These are phyloP conservation scores for Heliocidaris tuberculata DNA, from an alignment of 35 echinoderm and acorn worm genomes.

Conservation along the genomic window DNA sequence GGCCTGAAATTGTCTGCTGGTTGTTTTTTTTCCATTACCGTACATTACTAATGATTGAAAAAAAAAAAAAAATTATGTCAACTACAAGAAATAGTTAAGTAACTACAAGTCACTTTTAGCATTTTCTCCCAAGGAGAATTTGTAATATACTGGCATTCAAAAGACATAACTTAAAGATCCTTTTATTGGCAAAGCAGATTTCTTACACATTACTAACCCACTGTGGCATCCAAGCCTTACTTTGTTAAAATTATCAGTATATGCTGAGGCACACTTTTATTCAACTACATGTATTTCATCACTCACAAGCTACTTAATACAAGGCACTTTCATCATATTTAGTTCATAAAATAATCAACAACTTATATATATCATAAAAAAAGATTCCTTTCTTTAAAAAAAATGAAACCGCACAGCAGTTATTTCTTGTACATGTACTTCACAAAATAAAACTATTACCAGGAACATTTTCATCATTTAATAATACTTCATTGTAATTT, in stretches of 20 bases:
- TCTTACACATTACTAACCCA: too few relatives aligned
- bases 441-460: neutral
- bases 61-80: too few relatives aligned
- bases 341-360: neutral
- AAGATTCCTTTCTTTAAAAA: neutral
- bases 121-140: too few relatives aligned
- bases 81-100: too few relatives aligned
- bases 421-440: neutral
- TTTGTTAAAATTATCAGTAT: neutral
- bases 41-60: too few relatives aligned
- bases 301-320: neutral
- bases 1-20: too few relatives aligned
- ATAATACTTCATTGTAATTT: neutral
- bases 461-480: neutral
- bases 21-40: too few relatives aligned
- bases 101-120: too few relatives aligned
- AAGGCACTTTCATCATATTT: neutral
- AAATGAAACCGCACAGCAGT: slow-evolving; percentile 8
- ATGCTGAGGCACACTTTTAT: neutral
- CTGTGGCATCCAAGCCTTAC: too few relatives aligned
- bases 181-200: too few relatives aligned
- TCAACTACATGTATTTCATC: neutral
- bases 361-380: slow-evolving; percentile 4
- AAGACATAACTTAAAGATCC: too few relatives aligned
- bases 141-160: too few relatives aligned